These are phyloP conservation scores for Actenoides lindsayi DNA, from an alignment of 2,113 vertebrate genomes.

Conservation along the genomic window DNA sequence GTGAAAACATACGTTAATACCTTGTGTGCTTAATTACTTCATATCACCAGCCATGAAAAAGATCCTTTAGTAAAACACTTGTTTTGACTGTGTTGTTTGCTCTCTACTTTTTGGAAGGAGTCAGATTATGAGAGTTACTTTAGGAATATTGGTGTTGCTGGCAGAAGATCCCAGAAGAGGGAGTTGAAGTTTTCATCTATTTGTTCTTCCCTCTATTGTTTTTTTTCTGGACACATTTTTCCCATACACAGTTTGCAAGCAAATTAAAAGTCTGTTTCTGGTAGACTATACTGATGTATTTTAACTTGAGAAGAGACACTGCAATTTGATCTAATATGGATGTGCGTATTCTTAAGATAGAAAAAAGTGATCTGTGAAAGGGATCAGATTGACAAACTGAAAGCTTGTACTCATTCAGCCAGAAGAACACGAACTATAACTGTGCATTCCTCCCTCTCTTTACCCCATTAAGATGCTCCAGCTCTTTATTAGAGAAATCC, in stretches of 20 bases:
- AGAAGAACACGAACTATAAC: not conserved
- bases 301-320: not conserved
- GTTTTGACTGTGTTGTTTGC: not conserved
- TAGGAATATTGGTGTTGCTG: not conserved
- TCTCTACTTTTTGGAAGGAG: not conserved
- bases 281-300: not conserved
- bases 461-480: not conserved
- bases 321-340: not conserved
- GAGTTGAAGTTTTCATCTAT: not conserved
- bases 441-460: not conserved
- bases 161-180: not conserved
- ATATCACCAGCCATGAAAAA: not conserved
- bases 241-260: not conserved
- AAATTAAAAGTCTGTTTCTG: not conserved
- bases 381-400: not conserved
- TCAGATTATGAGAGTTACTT: not conserved
- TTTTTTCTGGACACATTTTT: not conserved
- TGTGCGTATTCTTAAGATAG: not conserved
- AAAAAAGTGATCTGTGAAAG: not conserved
- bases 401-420: not conserved
- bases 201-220: not conserved
- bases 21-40: not conserved
- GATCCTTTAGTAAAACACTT: not conserved
- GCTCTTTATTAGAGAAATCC: not conserved
- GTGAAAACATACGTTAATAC: not conserved